A percentile compares a stretch with the other conserved stretches of the same genome.
These are phyloP conservation scores for Ictalurus furcatus DNA, from an alignment of 2,113 vertebrate species.

Conservation along the genomic window DNA sequence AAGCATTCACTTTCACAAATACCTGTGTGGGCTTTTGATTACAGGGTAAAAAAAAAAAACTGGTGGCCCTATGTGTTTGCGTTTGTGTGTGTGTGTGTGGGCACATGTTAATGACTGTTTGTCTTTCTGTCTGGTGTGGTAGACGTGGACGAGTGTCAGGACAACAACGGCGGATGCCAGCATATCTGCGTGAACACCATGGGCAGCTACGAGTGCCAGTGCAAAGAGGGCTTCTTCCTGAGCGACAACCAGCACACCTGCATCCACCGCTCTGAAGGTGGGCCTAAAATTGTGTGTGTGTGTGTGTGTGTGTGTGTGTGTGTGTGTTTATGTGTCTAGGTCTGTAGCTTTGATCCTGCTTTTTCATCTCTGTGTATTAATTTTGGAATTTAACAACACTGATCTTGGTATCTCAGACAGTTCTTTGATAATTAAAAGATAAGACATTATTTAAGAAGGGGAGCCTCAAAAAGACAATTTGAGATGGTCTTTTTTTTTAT, in stretches of 20 bases:
- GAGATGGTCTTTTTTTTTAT: not conserved
- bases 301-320: not conserved
- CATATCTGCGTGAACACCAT: constrained; percentile 95
- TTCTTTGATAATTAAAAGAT: not conserved
- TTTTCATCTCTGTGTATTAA: not conserved
- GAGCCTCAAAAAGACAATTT: not conserved
- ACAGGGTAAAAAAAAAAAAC: not conserved
- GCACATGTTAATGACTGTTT: constrained; percentile 39
- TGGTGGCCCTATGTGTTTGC: constrained; percentile 1
- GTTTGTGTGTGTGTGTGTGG: constrained; percentile 35
- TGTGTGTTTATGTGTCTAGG: not conserved
- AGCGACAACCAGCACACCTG: constrained; percentile 99
- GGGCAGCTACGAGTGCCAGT: constrained; percentile 97
- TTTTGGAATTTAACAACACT: not conserved
- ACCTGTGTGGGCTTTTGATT: constrained; percentile 44
- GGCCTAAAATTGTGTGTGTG: constrained; percentile 59
- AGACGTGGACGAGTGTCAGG: constrained; percentile 95
- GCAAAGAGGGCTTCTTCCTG: constrained; percentile 91
- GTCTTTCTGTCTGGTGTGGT: constrained; percentile 44
- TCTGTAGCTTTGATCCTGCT: not conserved
- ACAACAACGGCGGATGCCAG: constrained; percentile 97
- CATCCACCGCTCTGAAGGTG: constrained; percentile 95
- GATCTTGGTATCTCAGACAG: not conserved
- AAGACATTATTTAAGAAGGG: not conserved
- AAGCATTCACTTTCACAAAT: constrained; percentile 45